These are phyloP conservation scores for Helogale parvula DNA, from an alignment of 2,113 vertebrate genomes.

Conservation along the genomic window DNA sequence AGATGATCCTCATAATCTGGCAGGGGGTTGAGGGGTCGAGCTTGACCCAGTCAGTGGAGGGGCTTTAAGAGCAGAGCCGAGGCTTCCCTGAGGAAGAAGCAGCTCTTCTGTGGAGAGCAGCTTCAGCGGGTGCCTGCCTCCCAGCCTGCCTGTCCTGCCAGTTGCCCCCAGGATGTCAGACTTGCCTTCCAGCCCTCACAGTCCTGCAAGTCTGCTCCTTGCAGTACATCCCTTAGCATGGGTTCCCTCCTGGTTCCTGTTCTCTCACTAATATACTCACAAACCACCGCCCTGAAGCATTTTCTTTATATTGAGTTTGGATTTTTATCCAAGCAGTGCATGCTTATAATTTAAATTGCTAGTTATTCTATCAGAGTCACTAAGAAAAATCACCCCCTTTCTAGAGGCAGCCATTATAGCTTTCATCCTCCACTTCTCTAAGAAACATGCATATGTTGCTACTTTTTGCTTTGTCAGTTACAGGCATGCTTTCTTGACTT, in stretches of 20 bases:
- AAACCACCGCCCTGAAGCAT: neutral
- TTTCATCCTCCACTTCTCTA: neutral
- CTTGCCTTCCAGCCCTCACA: fast-evolving
- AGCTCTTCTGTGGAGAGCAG: neutral
- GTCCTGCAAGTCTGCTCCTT: neutral
- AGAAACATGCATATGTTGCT: neutral
- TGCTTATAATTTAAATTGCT: neutral
- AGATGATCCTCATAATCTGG: neutral
- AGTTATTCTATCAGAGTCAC: neutral
- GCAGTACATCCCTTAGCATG: neutral
- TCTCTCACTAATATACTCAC: neutral
- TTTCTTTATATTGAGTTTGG: neutral
- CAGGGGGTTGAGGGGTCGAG: neutral
- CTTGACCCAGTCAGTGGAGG: neutral
- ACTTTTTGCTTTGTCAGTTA: neutral
- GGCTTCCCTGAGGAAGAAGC: neutral
- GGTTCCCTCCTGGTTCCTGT: neutral
- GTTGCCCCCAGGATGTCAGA: neutral
- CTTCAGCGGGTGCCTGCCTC: fast-evolving
- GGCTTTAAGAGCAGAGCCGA: neutral
- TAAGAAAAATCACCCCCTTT: neutral
- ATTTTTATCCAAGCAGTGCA: neutral
- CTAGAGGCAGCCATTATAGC: neutral
- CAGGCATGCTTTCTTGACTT: neutral
- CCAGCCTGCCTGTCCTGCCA: neutral